Evolutionary conservation across 1,140 invertebrate species (phyloP), one percentile per base, ranked within the genome.

Genomic region (Saxidomus purpurata): DNA sequence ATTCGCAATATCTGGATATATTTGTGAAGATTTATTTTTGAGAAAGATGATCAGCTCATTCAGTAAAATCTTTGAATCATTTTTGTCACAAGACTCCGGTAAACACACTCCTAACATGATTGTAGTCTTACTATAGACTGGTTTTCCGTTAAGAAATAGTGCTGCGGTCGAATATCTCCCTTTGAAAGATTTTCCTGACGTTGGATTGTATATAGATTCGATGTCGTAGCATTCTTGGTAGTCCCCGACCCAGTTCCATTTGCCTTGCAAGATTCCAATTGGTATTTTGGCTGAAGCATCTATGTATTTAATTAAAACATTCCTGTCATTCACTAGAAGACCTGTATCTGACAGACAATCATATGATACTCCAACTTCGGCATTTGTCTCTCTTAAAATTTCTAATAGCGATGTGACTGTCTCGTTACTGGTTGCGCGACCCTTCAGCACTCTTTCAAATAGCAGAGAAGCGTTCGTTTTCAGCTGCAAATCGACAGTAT

Each of bases 221-320:
- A 85, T 71, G n/a, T 28, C 28, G 0, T 40, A 8, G 40, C 89
- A 90, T 47, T 87, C 77, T 0, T 87, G 34, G 17, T 47, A 76
- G 67, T 83, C 71, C 11, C 89, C 89, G 4, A 47, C 15, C 84
- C 84, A 90, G 8, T 40, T n/a, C 22, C 17, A 71, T 19, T 82
- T 71, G 15, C 79, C 84, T 47, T 83, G 34, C n/a, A 81, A 38
- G 38, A 90, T 49, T 9, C 89, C 89, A 83, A 52, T 55, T 0
- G 83, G 83, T 19, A 84, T 63, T 74, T 90, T 90, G 17, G 69
- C 49, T 22, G 28, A 47, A 22, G 89, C 77, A 77, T 90, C 89
- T 4, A 80, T n/a, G 49, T 25, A 80, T 55, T 80, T 22, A n/a
- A 49, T 19, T 0, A n/a, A n/a, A n/a, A n/a, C n/a, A n/a, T n/a